Base-by-base conservation (phyloP, 2,113 vertebrate species). In the Isurus oxyrinchus region DNA sequence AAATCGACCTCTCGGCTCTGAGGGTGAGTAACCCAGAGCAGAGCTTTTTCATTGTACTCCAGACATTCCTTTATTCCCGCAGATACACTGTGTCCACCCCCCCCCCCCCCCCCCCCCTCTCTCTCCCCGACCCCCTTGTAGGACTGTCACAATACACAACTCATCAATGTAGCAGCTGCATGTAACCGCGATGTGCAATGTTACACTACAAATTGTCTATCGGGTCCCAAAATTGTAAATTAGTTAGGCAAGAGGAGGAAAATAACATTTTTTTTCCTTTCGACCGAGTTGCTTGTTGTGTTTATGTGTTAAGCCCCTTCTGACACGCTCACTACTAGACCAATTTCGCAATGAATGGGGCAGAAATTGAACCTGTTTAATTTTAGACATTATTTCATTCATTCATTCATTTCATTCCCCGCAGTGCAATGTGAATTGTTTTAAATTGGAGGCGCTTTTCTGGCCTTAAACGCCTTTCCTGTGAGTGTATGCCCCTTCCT, bases 1-100 rank as follows among this genome's bases (percentile, higher is more conserved):
- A 99, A 97, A 99, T 99, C 96, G 99, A 99, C 97, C 99, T 99
- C 97, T 99, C 99, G 96, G 99, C 99, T 96, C 98, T 99, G 97
- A 98, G 99, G 99, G 90, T 94, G 35, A 94, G 90, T 88, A 84
- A 40, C n/a, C 79, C n/a, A 21, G 79, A 40, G 3, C 79, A 84
- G 81, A 44, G 14, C 57, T n/a, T 6, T 5, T 93, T 14, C 53
- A 49, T n/a, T 6, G 55, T 35, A 27, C 44, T 25, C 11, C 55
- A 59, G 88, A 57, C 1, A 2, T 61, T 59, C 27, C 55, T 13
- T 57, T 35, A 14, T 59, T 93, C 31, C 55, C 31, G 57, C 31
- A 35, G 53, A 35, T 61, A 35, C 55, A 61, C 61, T 59, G 88
- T 93, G 61, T 66, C 19, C 63, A 16, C 63, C 61, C 61, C 13